phyloP scores from a whole-genome alignment of 1,140 invertebrate species.

The Holotrichia oblita region DNA sequence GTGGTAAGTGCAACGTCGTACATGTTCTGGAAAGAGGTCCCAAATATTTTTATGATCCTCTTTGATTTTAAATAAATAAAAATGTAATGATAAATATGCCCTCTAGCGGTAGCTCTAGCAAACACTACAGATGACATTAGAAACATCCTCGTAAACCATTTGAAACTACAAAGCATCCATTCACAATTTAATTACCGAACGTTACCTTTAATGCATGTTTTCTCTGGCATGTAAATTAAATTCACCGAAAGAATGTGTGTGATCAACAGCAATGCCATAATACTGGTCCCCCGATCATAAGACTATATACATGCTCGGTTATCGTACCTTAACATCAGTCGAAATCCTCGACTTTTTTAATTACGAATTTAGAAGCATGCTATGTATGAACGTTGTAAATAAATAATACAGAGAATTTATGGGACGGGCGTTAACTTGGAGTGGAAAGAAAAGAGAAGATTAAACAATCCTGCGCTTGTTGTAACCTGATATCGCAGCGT shows the following conservation, averaged over 20 bases:
- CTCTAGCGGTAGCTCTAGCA: too few species aligned
- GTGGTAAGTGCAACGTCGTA: too few species aligned
- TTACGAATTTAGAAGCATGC: slow-evolving; percentile 32
- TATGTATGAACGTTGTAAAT: slow-evolving; percentile 18
- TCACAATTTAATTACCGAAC: slow-evolving; percentile 35
- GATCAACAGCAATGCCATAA: slow-evolving; percentile 24
- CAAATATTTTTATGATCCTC: too few species aligned
- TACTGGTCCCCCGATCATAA: not conserved
- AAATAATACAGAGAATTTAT: slow-evolving; percentile 36
- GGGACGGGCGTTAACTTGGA: slow-evolving; percentile 24
- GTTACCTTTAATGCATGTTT: slow-evolving; percentile 31
- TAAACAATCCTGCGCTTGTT: slow-evolving; percentile 22
- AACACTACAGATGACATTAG: too few species aligned
- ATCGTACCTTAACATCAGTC: slow-evolving; percentile 30
- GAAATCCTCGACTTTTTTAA: slow-evolving; percentile 32
- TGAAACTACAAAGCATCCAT: slow-evolving; percentile 24
- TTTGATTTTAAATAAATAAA: too few species aligned
- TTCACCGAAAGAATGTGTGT: slow-evolving; percentile 36
- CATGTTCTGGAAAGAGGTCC: too few species aligned
- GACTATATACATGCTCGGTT: slow-evolving; percentile 4
- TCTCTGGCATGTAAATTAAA: slow-evolving; percentile 33
- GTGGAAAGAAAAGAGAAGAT: slow-evolving; percentile 20
- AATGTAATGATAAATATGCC: too few species aligned
- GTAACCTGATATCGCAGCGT: slow-evolving; percentile 27
- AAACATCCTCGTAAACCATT: not conserved